These are phyloP conservation scores for Schizopygopsis malacanthus DNA, from an alignment of 2,797 vertebrate genomes.

Conservation along the genomic window DNA sequence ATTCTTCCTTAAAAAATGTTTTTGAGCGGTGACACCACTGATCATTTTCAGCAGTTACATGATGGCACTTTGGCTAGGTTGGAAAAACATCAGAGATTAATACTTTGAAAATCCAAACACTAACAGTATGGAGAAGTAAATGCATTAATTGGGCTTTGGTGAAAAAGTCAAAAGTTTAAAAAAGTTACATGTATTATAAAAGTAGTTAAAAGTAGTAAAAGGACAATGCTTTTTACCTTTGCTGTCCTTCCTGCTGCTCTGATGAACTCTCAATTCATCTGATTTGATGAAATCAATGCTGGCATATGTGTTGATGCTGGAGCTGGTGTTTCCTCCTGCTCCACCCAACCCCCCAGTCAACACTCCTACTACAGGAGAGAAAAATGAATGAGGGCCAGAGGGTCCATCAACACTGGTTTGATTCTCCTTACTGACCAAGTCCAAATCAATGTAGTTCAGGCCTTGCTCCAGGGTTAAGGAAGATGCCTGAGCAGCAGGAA, in stretches of 20 bases:
- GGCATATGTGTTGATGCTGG: conserved; percentile 79
- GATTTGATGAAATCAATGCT: conserved; percentile 87
- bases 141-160: not conserved
- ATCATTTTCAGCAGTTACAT: not conserved
- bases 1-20: not conserved
- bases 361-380: conserved; percentile 52
- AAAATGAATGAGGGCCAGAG: conserved; percentile 70
- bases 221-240: conserved; percentile 71
- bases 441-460: conserved; percentile 88
- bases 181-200: not conserved
- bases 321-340: conserved; percentile 65
- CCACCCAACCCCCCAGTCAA: conserved; percentile 56
- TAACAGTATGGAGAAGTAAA: not conserved
- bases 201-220: not conserved
- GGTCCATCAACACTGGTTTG: conserved; percentile 72
- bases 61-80: not conserved
- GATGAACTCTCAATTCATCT: conserved; percentile 77
- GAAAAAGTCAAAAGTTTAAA: not conserved
- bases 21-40: not conserved
- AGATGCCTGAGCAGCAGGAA: conserved; percentile 69
- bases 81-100: not conserved
- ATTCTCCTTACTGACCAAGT: conserved; percentile 76
- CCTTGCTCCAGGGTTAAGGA: conserved; percentile 72
- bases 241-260: conserved; percentile 76
- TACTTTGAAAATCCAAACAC: not conserved